Conservation (phyloP, 2,888 invertebrate species). For the Fissipunctia ypsillon region DNA sequence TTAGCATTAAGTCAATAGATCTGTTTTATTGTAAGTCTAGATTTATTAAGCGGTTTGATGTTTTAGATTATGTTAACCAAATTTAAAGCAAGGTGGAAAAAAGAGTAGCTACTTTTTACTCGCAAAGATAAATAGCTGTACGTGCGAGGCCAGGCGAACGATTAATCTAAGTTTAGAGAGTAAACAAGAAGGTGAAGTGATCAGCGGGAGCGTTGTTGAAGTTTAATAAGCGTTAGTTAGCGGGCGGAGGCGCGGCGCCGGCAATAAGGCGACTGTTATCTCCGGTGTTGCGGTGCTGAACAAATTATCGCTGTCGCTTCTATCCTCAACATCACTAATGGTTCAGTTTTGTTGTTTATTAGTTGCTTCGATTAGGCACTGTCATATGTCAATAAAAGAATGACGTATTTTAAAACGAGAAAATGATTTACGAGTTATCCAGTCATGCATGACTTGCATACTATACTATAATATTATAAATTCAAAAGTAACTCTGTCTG, state of each 20-base stretch:
- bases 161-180: conserved; percentile 90
- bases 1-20: conserved; percentile 48
- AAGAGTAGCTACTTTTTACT: conserved; percentile 71
- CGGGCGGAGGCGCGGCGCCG: conserved; percentile 81
- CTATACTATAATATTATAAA: too few relatives aligned
- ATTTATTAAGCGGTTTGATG: conserved; percentile 48
- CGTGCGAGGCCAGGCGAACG: conserved; percentile 81
- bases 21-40: conserved; percentile 56
- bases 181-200: conserved; percentile 90
- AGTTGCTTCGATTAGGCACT: conserved; percentile 35
- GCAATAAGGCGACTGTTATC: conserved; percentile 88
- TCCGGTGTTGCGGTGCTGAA: conserved; percentile 82
- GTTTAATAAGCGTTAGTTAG: conserved; percentile 90
- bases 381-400: neutral
- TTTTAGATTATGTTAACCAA: conserved; percentile 49
- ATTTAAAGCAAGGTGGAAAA: conserved; percentile 50
- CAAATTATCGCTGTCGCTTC: conserved; percentile 79
- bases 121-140: conserved; percentile 79
- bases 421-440: neutral
- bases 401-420: neutral
- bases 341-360: conserved; percentile 62
- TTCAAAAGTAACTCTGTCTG: too few relatives aligned
- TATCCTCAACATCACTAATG: conserved; percentile 67
- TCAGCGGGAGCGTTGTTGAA: conserved; percentile 89
- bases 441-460: neutral